Evolutionary conservation across 2,888 invertebrate genomes (phyloP), one percentile per base, ranked within the genome.

Genomic region (Automeris io): DNA sequence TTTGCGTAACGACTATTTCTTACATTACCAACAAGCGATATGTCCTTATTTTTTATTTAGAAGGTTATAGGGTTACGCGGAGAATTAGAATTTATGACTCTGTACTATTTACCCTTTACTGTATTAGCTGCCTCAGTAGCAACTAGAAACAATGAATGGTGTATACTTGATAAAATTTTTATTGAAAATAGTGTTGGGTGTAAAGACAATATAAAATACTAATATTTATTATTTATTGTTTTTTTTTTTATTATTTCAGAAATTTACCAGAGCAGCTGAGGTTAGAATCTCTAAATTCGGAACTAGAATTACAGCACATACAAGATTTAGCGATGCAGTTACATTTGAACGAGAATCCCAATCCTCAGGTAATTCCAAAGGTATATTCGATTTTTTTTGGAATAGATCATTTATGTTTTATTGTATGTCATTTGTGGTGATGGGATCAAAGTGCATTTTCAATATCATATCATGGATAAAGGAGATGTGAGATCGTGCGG

Each of bases 281-380:
- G 45, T 65, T 90, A 21, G 94, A 95, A 71, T 74, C 87, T 0
- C 83, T 91, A 41, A 93, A 93, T 70, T 88, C 89, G 1, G 89
- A 91, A 45, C 61, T 90, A 41, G 87, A 89, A 55, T 52, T 92
- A 37, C 87, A 88, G 44, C 93, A 94, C 66, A 91, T 94, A 61
- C 92, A 95, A 75, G 95, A 96, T 60, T 72, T 96, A 51, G 95
- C 95, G 1, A 92, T 93, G 79, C 93, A 94, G 62, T 79, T 96
- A 41, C 94, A 93, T 55, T 91, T 91, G 33, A 95, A 98, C 76
- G 98, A 98, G 80, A 93, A 93, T 77, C 97, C 98, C 4, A 95
- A 95, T 80, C 94, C 95, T 12, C 91, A 91, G 76, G 85, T 86
- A 56, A 33, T 43, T 29, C 29, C 29, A 29, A 44, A 26, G 35